Conservation (phyloP, 2,797 vertebrate genomes). For the Rhabdomys pumilio region DNA sequence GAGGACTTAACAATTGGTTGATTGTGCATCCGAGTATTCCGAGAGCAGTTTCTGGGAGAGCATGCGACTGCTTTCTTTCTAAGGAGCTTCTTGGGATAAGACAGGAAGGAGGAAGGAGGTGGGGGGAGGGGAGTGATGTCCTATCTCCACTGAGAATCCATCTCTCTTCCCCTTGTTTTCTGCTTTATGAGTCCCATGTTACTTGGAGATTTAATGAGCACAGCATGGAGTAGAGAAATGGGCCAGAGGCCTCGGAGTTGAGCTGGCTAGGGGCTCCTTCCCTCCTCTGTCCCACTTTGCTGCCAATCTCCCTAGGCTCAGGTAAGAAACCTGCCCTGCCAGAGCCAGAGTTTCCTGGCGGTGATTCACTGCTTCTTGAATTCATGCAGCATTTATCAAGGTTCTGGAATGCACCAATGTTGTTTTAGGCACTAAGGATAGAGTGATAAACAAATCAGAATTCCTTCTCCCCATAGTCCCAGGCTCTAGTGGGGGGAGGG, state of each 20-base stretch:
- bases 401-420: slow-evolving; percentile 15
- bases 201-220: slow-evolving; percentile 63
- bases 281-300: slow-evolving; percentile 50
- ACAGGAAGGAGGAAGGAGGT: slow-evolving; percentile 52
- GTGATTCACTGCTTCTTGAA: slow-evolving; percentile 51
- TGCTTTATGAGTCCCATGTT: slow-evolving; percentile 70
- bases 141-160: slow-evolving; percentile 71
- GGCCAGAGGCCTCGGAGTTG: not conserved
- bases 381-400: slow-evolving; percentile 22
- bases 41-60: slow-evolving; percentile 78
- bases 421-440: slow-evolving; percentile 23
- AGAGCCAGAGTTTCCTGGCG: not conserved
- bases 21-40: slow-evolving; percentile 83
- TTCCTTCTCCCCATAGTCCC: not conserved
- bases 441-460: not conserved
- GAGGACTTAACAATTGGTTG: slow-evolving; percentile 85
- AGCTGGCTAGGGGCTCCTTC: not conserved
- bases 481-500: not conserved
- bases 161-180: slow-evolving; percentile 77
- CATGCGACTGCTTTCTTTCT: slow-evolving; percentile 70
- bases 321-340: not conserved
- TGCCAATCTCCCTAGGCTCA: not conserved
- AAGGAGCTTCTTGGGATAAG: slow-evolving; percentile 76
- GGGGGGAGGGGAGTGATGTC: not conserved
- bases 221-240: slow-evolving; percentile 51